Base-by-base conservation (phyloP, 1,140 invertebrate species). In the Drosophila saltans region DNA sequence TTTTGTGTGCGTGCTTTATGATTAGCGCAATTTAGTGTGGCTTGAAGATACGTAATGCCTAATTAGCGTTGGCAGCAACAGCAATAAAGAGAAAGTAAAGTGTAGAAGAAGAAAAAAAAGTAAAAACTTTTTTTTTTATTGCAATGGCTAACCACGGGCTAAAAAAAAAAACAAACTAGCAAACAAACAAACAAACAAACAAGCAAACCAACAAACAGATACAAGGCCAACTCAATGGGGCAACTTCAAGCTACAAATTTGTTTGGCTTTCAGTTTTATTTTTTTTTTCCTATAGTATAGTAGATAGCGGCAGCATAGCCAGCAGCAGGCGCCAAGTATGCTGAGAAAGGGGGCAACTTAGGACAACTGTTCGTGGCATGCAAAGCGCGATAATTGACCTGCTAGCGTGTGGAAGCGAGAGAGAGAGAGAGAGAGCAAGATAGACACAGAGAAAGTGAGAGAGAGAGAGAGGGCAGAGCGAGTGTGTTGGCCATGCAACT, bases 361-460 rank as follows among this genome's bases (percentile, higher is more conserved):
- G 70, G 60, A 69, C 77, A 79, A 78, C 79, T 69, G 81, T 69
- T 81, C 71, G 82, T 78, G 69, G 75, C 62, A 86, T 85, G 81
- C 81, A 85, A 81, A 81, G 81, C 81, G 82, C 75, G 82, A 85
- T 85, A 85, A 85, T 85, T 85, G 81, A 85, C 82, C 81, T 84
- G 81, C 82, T 52, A 52, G 45, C 45, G 45, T 52, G 45, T 52
- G 24, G 21, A 69, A 75, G 78, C 81, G 56, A 78, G 75, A 61
- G 62, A 57, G 43, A 26, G 55, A 64, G 43, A 28, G 48, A 72
- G 57, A 63, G 43, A 28, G 48, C 68, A 52, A 63, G 45, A 41
- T 30, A 30, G 28, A 30, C 4, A 30, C 28, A 66, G 43, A 28
- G 48, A 72, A 56, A 63, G 45, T 36, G 65, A 43, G 62, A 69